Percentiles rank a stretch among this genome's conserved stretches.
phyloP scores from a whole-genome alignment of 2,113 vertebrate genomes.

The Donacobius atricapilla region DNA sequence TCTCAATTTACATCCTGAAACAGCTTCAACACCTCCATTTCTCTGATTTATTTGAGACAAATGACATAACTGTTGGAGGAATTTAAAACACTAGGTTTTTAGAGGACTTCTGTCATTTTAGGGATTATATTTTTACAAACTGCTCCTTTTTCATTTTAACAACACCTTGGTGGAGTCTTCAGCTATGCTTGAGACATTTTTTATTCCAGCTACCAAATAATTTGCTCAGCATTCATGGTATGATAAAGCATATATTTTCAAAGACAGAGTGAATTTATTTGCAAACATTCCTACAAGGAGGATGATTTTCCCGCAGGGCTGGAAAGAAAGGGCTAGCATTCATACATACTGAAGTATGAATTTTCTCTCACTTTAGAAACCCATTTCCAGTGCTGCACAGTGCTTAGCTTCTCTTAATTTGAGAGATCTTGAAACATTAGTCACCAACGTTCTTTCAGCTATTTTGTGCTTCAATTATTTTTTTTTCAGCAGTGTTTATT shows the following conservation, averaged over 20 bases:
- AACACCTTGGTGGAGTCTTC: not conserved
- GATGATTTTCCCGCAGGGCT: not conserved
- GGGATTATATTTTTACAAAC: not conserved
- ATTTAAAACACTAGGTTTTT: not conserved
- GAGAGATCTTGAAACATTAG: not conserved
- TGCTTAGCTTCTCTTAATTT: not conserved
- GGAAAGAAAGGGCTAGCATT: not conserved
- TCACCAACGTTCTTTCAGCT: slow-evolving; percentile 8
- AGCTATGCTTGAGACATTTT: not conserved
- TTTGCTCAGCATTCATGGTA: not conserved
- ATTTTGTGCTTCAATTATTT: not conserved
- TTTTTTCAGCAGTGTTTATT: slow-evolving; percentile 31
- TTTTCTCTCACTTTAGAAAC: not conserved
- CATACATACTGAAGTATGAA: not conserved
- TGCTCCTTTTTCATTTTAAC: not conserved
- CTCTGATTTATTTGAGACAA: not conserved
- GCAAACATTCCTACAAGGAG: not conserved
- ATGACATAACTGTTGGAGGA: not conserved
- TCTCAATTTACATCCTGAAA: not conserved
- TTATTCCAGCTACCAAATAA: not conserved
- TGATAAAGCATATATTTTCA: not conserved
- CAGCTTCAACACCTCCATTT: not conserved
- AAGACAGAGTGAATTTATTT: not conserved
- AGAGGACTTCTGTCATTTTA: not conserved
- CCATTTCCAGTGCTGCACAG: not conserved